A percentile compares a stretch with the other conserved stretches of the same genome.
Conservation (phyloP, 1,140 invertebrate species). For the Homalodisca vitripennis region DNA sequence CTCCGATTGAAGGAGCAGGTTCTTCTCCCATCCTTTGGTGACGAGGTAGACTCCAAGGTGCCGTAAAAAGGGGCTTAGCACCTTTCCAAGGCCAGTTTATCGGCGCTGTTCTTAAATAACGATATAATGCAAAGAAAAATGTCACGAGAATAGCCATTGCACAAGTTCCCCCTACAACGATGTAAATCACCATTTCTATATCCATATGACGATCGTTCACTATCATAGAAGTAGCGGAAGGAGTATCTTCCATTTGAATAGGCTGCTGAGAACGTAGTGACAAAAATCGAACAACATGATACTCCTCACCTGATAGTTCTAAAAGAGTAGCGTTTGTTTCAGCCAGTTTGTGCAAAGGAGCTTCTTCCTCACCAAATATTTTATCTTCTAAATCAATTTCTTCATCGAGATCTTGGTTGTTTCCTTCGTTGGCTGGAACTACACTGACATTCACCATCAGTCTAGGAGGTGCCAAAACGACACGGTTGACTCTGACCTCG, state of each 20-base stretch:
- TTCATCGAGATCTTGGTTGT: slow-evolving; percentile 37
- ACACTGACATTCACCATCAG: slow-evolving; percentile 46
- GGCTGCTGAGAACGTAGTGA: slow-evolving; percentile 40
- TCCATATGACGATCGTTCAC: slow-evolving; percentile 40
- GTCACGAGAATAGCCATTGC: slow-evolving; percentile 39
- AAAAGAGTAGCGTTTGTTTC: slow-evolving; percentile 47
- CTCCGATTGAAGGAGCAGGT: slow-evolving; percentile 27
- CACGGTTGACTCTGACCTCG: slow-evolving; percentile 44
- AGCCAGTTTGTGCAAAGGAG: slow-evolving; percentile 43
- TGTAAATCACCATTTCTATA: slow-evolving; percentile 43
- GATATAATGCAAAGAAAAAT: slow-evolving; percentile 37
- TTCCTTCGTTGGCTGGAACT: slow-evolving; percentile 35
- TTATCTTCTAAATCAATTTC: slow-evolving; percentile 40
- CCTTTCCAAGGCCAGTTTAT: slow-evolving; percentile 42
- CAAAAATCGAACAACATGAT: slow-evolving; percentile 43
- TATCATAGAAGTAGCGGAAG: slow-evolving; percentile 30
- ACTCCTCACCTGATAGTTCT: slow-evolving; percentile 47
- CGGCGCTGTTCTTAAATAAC: slow-evolving; percentile 37
- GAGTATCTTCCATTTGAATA: slow-evolving; percentile 37
- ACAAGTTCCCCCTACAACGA: slow-evolving; percentile 40
- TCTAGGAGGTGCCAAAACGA: slow-evolving; percentile 43
- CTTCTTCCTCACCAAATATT: slow-evolving; percentile 41
- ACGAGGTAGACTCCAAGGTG: slow-evolving; percentile 26
- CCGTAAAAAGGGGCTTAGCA: slow-evolving; percentile 35
- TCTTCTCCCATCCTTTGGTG: slow-evolving; percentile 37